Conservation (phyloP, 2,113 vertebrate species). For the Passer montanus region DNA sequence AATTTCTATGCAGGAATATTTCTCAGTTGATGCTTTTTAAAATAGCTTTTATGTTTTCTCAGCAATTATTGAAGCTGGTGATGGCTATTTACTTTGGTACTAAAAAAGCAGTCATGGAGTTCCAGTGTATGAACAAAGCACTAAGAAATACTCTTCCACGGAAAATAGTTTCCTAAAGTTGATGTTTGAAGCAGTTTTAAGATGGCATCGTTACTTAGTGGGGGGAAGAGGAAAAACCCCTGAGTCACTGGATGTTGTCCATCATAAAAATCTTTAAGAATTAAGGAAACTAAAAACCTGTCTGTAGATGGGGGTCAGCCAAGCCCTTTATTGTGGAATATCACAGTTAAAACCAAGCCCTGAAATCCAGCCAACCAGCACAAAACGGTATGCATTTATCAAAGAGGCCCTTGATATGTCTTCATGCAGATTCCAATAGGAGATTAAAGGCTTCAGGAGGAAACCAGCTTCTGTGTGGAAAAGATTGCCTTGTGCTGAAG, state of each 20-base stretch:
- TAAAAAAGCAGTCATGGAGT: not conserved
- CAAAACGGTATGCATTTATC: not conserved
- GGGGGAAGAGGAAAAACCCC: not conserved
- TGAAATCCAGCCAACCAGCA: not conserved
- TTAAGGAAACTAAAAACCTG: not conserved
- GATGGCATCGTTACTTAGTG: not conserved
- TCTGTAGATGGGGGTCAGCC: not conserved
- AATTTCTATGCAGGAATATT: not conserved
- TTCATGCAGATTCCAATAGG: not conserved
- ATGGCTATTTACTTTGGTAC: not conserved
- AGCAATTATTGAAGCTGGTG: not conserved
- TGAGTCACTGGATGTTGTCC: not conserved
- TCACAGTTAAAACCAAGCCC: not conserved
- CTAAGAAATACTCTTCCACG: not conserved
- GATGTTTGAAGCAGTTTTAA: not conserved
- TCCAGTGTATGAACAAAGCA: not conserved
- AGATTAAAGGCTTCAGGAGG: not conserved
- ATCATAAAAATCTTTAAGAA: not conserved
- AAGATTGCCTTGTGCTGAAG: not conserved
- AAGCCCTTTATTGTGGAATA: not conserved
- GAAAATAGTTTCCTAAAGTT: not conserved
- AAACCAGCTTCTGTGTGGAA: not conserved
- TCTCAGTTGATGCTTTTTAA: not conserved
- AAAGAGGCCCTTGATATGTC: not conserved
- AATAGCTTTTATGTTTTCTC: constrained; percentile 2